These are phyloP conservation scores for human DNA, from an alignment of 2,113 vertebrate species.

Conservation along the genomic window DNA sequence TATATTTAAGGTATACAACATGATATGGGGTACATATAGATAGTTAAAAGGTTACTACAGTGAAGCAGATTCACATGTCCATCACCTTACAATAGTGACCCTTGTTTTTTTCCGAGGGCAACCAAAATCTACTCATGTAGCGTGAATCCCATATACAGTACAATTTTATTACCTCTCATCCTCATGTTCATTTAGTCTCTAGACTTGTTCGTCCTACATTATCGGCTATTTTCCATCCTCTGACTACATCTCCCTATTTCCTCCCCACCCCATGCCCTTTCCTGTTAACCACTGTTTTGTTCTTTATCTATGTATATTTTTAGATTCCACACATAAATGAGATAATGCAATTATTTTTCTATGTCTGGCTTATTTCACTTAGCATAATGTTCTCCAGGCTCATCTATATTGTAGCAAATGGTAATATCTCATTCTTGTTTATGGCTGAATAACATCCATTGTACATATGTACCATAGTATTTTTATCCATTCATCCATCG, in stretches of 20 bases:
- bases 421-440: background rate
- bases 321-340: background rate
- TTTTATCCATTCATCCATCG: background rate
- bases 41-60: background rate
- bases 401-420: background rate
- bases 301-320: background rate
- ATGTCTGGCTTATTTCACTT: background rate
- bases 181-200: background rate
- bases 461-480: background rate
- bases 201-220: background rate
- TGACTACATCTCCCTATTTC: background rate
- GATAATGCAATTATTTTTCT: background rate
- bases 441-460: background rate
- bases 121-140: background rate
- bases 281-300: background rate
- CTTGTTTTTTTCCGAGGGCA: background rate
- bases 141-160: background rate
- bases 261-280: background rate
- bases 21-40: background rate
- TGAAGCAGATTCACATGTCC: background rate
- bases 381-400: background rate
- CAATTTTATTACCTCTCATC: background rate
- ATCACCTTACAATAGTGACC: background rate
- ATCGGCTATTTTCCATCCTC: background rate
- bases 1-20: background rate